phyloP scores from a whole-genome alignment of 2,888 invertebrate species.

The Clitarchus hookeri region DNA sequence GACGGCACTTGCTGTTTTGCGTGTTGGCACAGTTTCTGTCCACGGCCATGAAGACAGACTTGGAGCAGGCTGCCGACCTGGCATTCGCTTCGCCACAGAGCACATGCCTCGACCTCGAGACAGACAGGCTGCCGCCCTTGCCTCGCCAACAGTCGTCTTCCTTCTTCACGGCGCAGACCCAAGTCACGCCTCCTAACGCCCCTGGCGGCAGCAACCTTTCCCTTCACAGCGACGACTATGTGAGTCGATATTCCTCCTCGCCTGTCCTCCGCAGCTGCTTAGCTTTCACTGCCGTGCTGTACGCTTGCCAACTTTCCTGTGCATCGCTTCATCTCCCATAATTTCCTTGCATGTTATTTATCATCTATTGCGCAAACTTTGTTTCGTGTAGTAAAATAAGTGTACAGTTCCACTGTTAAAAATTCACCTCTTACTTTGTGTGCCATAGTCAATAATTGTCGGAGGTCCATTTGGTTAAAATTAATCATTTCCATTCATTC shows the following conservation, averaged over 20 bases:
- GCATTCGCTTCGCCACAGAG: slow-evolving; percentile 47
- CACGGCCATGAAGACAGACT: slow-evolving; percentile 76
- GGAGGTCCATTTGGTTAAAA: no score
- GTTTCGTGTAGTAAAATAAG: no score
- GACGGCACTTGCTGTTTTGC: not conserved
- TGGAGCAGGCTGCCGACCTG: slow-evolving; percentile 62
- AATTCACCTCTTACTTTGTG: no score
- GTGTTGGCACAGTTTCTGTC: slow-evolving; percentile 68
- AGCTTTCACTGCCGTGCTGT: not conserved
- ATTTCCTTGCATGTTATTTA: no score
- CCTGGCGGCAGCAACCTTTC: slow-evolving; percentile 29
- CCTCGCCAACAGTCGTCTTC: slow-evolving; percentile 28
- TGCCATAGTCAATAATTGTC: no score
- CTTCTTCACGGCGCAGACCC: slow-evolving; percentile 32
- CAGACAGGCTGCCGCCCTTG: slow-evolving; percentile 17
- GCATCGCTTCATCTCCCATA: no score
- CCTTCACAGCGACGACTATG: slow-evolving; percentile 29
- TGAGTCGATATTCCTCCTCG: slow-evolving; percentile 23
- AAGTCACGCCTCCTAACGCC: slow-evolving; percentile 28
- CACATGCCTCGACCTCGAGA: not conserved
- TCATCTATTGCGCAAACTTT: no score
- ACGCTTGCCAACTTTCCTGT: no score
- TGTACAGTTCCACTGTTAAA: no score
- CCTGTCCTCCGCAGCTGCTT: not conserved
- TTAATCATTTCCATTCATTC: no score